Conservation (phyloP, 1,140 invertebrate species). For the Eubasilissa regina region DNA sequence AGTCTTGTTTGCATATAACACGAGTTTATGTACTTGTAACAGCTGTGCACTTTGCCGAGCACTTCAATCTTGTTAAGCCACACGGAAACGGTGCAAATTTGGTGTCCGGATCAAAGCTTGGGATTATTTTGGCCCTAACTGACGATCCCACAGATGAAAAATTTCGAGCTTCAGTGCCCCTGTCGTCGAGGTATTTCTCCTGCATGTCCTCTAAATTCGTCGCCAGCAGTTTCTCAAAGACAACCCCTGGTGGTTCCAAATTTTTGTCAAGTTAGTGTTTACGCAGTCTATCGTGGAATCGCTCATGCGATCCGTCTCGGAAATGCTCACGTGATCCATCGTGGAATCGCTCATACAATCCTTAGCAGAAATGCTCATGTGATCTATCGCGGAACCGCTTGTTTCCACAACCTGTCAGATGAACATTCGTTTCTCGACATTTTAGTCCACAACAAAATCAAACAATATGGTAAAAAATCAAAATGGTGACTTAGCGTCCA, state of each 20-base stretch:
- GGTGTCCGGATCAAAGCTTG: constrained; percentile 2
- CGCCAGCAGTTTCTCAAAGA: not conserved
- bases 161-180: not conserved
- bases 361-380: not conserved
- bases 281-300: not conserved
- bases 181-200: not conserved
- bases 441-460: too few species aligned
- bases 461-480: too few species aligned
- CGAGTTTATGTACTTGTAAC: not conserved
- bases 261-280: not conserved
- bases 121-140: not conserved
- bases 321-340: not conserved
- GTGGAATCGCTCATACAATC: not conserved
- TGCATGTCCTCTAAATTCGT: not conserved
- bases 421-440: not conserved
- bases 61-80: constrained; percentile 5
- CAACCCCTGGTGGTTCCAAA: not conserved
- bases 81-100: not conserved
- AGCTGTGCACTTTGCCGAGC: not conserved
- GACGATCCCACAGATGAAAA: not conserved
- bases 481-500: too few species aligned
- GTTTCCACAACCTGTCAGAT: not conserved
- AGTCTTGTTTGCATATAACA: constrained; percentile 17
- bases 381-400: not conserved
- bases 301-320: not conserved